Evolutionary conservation across 2,888 invertebrate species (phyloP).

Genomic region (Tuta absoluta): DNA sequence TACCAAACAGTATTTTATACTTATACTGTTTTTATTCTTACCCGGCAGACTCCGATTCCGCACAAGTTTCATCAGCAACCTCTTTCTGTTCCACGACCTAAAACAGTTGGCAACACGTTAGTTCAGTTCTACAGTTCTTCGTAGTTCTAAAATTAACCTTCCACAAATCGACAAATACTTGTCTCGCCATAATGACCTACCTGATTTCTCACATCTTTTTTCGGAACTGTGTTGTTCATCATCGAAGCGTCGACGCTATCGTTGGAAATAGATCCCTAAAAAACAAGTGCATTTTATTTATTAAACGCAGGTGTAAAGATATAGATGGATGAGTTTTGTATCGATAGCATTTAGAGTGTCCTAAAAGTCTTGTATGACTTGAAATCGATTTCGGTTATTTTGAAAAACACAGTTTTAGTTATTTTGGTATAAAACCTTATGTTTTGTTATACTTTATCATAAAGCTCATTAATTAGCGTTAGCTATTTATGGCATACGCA

Average conservation of each 20-base stretch:
- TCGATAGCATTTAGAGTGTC: not conserved
- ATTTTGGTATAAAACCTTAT: too few relatives aligned
- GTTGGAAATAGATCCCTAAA: slow-evolving; percentile 69
- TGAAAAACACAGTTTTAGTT: too few relatives aligned
- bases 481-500: too few relatives aligned
- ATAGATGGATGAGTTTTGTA: not conserved
- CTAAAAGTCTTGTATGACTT: not conserved
- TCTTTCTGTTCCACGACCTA: slow-evolving; percentile 49
- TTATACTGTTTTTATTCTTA: slow-evolving; percentile 38
- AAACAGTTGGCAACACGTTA: slow-evolving; percentile 27
- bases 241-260: slow-evolving; percentile 68
- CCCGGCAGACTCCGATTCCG: slow-evolving; percentile 70
- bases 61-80: slow-evolving; percentile 60
- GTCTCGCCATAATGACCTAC: slow-evolving; percentile 31
- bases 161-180: not conserved
- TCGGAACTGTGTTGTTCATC: slow-evolving; percentile 51
- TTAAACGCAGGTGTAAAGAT: not conserved
- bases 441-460: too few relatives aligned
- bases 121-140: too few relatives aligned
- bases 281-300: not conserved
- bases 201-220: slow-evolving; percentile 49
- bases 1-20: too few relatives aligned
- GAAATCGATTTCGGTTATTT: too few relatives aligned
- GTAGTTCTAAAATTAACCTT: not conserved
- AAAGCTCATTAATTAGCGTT: too few relatives aligned